A percentile compares a stretch with the other conserved stretches of the same genome.
Evolutionary conservation across 2,797 vertebrate genomes (phyloP).

Genomic region (Galago senegalensis): DNA sequence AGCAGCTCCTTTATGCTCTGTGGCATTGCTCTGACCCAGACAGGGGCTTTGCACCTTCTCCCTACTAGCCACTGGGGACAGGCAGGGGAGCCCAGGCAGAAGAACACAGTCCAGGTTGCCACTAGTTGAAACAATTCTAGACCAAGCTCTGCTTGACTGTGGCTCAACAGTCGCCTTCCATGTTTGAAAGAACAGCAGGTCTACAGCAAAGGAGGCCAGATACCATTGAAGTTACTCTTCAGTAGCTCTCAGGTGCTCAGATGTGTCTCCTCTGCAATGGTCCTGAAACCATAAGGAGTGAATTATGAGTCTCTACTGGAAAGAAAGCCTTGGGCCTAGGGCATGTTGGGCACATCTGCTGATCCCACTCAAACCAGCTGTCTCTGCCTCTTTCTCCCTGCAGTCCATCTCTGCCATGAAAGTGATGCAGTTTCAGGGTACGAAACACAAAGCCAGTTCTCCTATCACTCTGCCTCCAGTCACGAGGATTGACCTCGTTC

Average conservation of each 20-base stretch:
- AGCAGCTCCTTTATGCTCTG: accelerated
- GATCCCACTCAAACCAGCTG: accelerated
- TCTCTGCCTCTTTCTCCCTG: not conserved
- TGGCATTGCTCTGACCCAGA: not conserved
- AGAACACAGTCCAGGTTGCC: not conserved
- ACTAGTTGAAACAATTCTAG: not conserved
- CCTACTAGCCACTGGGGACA: not conserved
- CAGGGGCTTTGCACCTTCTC: not conserved
- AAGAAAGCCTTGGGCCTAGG: not conserved
- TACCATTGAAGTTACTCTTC: accelerated
- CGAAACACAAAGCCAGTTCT: slow-evolving; percentile 79
- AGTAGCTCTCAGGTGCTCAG: not conserved
- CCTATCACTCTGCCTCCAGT: slow-evolving; percentile 90
- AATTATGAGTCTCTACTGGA: not conserved
- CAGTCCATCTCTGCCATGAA: slow-evolving; percentile 97
- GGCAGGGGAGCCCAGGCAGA: not conserved
- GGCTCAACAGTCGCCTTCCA: not conserved
- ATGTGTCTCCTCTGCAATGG: accelerated
- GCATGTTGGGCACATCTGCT: accelerated
- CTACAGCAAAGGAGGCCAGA: not conserved
- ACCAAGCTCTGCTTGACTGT: accelerated
- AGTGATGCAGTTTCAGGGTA: slow-evolving; percentile 95
- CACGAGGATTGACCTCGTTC: slow-evolving; percentile 91
- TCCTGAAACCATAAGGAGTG: accelerated
- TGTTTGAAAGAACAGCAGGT: accelerated